These are phyloP conservation scores for Hippocampus comes DNA, from an alignment of 2,113 vertebrate species.

Conservation along the genomic window DNA sequence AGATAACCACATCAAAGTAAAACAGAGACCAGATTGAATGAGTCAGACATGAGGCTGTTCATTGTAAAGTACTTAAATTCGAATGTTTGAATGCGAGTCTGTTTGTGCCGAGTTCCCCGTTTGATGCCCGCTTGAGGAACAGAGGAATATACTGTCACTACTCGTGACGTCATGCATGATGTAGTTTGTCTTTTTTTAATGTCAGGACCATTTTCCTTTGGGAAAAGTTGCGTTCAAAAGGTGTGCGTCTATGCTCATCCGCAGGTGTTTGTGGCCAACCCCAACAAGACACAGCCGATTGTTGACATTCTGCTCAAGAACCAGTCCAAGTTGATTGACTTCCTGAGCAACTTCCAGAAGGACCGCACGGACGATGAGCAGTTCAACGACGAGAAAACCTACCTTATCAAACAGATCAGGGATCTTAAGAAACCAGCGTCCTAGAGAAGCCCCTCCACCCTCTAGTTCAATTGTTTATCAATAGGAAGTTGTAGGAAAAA, in stretches of 20 bases:
- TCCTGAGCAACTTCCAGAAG: slow-evolving; percentile 96
- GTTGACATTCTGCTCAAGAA: slow-evolving; percentile 96
- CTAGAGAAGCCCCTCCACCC: slow-evolving; percentile 64
- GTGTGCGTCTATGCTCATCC: neutral
- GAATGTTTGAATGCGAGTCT: too few relatives aligned
- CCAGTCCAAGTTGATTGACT: slow-evolving; percentile 95
- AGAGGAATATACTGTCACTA: too few relatives aligned
- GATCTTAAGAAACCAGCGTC: slow-evolving; percentile 94
- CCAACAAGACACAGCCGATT: slow-evolving; percentile 96
- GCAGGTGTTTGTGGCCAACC: slow-evolving; percentile 94
- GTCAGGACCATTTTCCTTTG: neutral
- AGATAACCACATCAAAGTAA: too few relatives aligned
- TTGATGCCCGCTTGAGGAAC: too few relatives aligned
- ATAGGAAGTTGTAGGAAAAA: slow-evolving; percentile 61
- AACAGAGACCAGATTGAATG: too few relatives aligned
- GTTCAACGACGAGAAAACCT: slow-evolving; percentile 98
- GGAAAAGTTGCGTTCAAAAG: neutral
- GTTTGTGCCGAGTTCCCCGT: too few relatives aligned
- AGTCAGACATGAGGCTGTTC: too few relatives aligned
- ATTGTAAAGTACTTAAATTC: too few relatives aligned
- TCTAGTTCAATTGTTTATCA: slow-evolving; percentile 58
- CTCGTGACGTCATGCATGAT: too few relatives aligned
- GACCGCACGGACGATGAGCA: slow-evolving; percentile 94
- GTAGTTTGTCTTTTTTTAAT: neutral
- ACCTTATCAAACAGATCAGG: slow-evolving; percentile 97